Conservation (phyloP, 2,113 vertebrate species). For the Abramis brama region DNA sequence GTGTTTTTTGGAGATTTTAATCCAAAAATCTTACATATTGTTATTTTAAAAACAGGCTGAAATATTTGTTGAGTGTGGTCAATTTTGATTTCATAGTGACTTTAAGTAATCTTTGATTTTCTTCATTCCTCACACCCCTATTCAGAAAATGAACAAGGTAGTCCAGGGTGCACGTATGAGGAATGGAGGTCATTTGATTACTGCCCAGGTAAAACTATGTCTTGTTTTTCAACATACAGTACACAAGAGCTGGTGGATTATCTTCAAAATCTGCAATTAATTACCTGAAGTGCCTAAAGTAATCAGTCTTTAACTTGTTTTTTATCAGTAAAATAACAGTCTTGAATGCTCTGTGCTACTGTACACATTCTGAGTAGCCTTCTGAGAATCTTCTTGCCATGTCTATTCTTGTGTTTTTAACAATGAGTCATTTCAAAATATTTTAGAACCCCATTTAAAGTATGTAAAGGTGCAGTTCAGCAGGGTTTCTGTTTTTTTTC, state of each 20-base stretch:
- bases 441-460: neutral
- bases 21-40: no score
- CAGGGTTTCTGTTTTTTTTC: neutral
- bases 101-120: neutral
- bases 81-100: no score
- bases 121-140: neutral
- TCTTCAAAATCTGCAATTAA: no score
- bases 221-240: neutral
- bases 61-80: no score
- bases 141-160: neutral
- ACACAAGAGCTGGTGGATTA: neutral
- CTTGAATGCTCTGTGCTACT: neutral
- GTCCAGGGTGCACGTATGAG: neutral
- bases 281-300: neutral
- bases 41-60: no score
- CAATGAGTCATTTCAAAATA: neutral
- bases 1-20: no score
- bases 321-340: neutral
- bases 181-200: neutral
- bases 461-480: neutral
- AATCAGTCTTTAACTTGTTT: neutral
- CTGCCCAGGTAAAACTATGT: conserved; percentile 10
- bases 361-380: neutral
- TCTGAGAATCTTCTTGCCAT: neutral
- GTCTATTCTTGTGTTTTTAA: neutral